These are phyloP conservation scores for Candoia aspera DNA, from an alignment of 2,113 vertebrate genomes.

Conservation along the genomic window DNA sequence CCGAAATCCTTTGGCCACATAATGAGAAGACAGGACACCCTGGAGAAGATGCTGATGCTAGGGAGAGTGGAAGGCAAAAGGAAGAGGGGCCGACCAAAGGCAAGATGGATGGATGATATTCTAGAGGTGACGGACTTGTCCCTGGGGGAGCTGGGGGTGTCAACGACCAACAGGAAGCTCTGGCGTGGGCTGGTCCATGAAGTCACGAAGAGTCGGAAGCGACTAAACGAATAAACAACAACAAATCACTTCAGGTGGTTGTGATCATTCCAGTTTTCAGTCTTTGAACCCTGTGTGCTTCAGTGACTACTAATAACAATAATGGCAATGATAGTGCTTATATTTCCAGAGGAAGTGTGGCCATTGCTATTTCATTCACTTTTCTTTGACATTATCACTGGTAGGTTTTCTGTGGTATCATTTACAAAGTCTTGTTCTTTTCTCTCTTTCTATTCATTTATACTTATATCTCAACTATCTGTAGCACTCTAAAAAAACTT, in stretches of 20 bases:
- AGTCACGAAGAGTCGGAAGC: no score
- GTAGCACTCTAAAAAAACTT: not conserved
- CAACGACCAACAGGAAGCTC: no score
- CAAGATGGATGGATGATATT: no score
- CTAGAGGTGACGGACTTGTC: no score
- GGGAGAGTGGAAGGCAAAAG: no score
- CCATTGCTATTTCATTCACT: not conserved
- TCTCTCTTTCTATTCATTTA: not conserved
- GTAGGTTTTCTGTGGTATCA: not conserved
- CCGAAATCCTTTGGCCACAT: no score
- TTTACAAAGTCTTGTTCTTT: not conserved
- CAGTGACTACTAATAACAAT: not conserved
- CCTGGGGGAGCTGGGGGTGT: no score
- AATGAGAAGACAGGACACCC: no score
- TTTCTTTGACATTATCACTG: not conserved
- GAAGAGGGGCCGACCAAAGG: no score
- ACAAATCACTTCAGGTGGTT: not conserved
- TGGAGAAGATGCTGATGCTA: no score
- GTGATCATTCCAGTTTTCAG: not conserved
- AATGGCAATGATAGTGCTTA: not conserved
- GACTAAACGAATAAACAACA: no score
- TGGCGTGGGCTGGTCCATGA: no score
- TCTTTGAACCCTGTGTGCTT: not conserved
- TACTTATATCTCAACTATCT: not conserved
- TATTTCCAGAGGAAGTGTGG: not conserved